Evolutionary conservation across 2,888 invertebrate genomes (phyloP).

Genomic region (Rhagonycha lutea): DNA sequence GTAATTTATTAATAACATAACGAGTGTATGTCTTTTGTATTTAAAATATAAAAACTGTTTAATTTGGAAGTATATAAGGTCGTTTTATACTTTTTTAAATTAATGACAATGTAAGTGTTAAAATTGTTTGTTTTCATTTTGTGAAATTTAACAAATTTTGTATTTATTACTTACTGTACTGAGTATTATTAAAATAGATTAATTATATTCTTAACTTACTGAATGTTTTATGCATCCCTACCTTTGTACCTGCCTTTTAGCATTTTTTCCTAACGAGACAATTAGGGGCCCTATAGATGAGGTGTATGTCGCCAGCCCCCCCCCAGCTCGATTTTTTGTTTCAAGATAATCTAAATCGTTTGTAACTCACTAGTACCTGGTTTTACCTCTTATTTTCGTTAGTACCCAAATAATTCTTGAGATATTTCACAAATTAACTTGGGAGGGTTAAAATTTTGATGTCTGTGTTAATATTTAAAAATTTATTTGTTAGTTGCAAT

Average conservation of each 20-base stretch:
- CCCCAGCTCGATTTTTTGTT: no score
- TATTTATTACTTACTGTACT: slow-evolving; percentile 42
- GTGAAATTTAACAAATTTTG: slow-evolving; percentile 38
- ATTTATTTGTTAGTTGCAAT: no score
- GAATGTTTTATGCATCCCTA: slow-evolving; percentile 5
- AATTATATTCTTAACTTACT: slow-evolving; percentile 39
- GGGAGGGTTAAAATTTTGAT: no score
- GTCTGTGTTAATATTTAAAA: no score
- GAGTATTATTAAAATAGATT: slow-evolving; percentile 40
- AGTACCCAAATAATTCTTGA: no score
- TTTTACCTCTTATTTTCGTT: no score
- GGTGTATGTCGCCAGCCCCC: no score
- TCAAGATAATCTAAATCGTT: no score
- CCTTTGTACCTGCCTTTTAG: neutral
- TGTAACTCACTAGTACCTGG: no score
- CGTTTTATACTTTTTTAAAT: slow-evolving; percentile 39
- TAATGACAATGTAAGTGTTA: slow-evolving; percentile 38
- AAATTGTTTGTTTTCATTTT: slow-evolving; percentile 33
- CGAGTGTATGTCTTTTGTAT: neutral
- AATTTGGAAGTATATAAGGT: slow-evolving; percentile 19
- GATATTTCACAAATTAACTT: no score
- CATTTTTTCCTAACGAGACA: no score
- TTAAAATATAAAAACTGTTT: neutral
- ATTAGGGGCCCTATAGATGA: no score
- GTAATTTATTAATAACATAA: slow-evolving; percentile 15